Base-by-base conservation (phyloP, 2,113 vertebrate genomes). In the Aphyosemion australe region DNA sequence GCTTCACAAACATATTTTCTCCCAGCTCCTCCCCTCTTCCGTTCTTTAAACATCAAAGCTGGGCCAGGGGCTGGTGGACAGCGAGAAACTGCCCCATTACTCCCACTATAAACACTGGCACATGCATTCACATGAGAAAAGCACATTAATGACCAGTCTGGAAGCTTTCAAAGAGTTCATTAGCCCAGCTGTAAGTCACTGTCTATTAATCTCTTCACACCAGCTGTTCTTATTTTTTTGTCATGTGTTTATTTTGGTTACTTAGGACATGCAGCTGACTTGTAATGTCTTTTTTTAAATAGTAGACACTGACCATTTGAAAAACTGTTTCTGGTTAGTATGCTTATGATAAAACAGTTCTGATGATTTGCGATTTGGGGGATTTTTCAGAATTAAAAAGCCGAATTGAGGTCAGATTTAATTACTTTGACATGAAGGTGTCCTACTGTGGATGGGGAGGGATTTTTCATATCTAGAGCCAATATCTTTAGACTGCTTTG, bases 1-100 rank as follows among this genome's bases (percentile, higher is more conserved):
- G 53, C 53, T 13, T 39, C 34, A 9, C 32, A 48, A 19, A 48
- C n/a, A 12, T 3, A 2, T 55, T 15, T 10, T 26, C 61, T 53
- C 32, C 51, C n/a, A 14, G 48, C 51, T 14, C 26, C 26, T 60
- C 58, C 62, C 26, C 41, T 2, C 53, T 76, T 74, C 61, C 43
- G 12, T 55, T 58, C 31, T 51, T 20, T 39, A 37, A 57, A 80
- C 71, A 88, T 88, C 61, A 88, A 87, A 91, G 80, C 13, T 1
- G 8, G 45, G 75, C 76, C 59, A n/a, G 51, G 75, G 84, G 74
- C 80, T 60, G 61, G 21, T 20, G 61, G 70, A 64, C 74, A 78
- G 74, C 37, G 11, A 84, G 66, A 75, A 85, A 62, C 61, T 52
- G 62, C 59, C 70, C 39, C 64, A n/a, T 81, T 60, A 77, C 61